A percentile compares a stretch with the other conserved stretches of the same genome.
Conservation (phyloP, 2,888 invertebrate species). For the Nipponacmea schrenckii region DNA sequence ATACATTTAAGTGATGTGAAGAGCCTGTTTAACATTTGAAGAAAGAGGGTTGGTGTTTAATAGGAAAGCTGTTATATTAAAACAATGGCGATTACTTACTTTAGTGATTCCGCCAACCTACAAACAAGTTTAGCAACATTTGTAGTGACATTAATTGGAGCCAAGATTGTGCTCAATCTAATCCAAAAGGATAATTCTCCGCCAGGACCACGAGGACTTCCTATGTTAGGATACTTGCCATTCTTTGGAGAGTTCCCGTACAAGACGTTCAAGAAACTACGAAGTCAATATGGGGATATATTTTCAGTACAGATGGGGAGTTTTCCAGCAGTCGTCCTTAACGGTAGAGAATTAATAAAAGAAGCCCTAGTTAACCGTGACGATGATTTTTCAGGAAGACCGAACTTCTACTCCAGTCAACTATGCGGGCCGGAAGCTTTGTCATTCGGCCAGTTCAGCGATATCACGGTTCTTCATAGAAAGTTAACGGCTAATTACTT, state of each 20-base stretch:
- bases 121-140: too few relatives aligned
- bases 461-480: conserved; percentile 22
- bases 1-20: too few relatives aligned
- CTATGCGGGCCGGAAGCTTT: conserved; percentile 16
- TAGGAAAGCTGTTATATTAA: too few relatives aligned
- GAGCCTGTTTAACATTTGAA: too few relatives aligned
- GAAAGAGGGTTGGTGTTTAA: too few relatives aligned
- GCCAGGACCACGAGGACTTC: conserved; percentile 35
- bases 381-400: conserved; percentile 29
- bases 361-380: conserved; percentile 19
- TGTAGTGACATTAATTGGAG: too few relatives aligned
- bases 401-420: conserved; percentile 25
- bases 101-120: too few relatives aligned
- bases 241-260: conserved; percentile 27
- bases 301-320: conserved; percentile 33
- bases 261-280: conserved; percentile 21
- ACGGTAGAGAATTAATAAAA: conserved; percentile 28
- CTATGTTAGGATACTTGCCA: conserved; percentile 35
- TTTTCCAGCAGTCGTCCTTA: conserved; percentile 33
- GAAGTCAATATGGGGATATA: conserved; percentile 31
- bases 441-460: conserved; percentile 18
- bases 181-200: conserved; percentile 1
- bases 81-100: too few relatives aligned
- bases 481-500: conserved; percentile 27
- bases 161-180: background rate